Conservation (phyloP, 2,888 invertebrate genomes). For the Chydorus sphaericus region DNA sequence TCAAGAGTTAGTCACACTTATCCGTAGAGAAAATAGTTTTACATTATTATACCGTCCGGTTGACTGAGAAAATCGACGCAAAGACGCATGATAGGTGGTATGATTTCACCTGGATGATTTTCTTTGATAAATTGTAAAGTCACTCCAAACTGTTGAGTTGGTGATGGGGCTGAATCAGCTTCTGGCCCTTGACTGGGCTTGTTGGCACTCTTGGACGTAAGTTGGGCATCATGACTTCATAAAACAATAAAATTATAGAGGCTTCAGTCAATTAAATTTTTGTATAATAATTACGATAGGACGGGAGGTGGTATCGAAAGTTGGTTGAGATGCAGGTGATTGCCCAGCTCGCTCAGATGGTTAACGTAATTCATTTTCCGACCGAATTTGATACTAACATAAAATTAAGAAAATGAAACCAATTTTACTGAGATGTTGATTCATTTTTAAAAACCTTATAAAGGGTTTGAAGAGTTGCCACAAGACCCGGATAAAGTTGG, state of each 20-base stretch:
- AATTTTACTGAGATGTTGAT: background rate
- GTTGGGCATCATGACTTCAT: slow-evolving; percentile 57
- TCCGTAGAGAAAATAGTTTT: slow-evolving; percentile 32
- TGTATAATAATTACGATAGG: slow-evolving; percentile 53
- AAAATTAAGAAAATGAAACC: background rate
- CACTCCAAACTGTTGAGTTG: slow-evolving; percentile 90
- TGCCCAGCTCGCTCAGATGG: slow-evolving; percentile 78
- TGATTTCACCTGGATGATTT: slow-evolving; percentile 61
- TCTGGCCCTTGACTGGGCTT: slow-evolving; percentile 21
- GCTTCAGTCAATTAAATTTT: slow-evolving; percentile 29
- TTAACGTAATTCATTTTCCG: slow-evolving; percentile 95
- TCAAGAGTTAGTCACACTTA: background rate
- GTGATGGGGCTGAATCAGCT: slow-evolving; percentile 40
- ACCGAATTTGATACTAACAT: slow-evolving; percentile 84
- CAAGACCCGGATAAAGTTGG: slow-evolving; percentile 84
- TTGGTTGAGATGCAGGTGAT: slow-evolving; percentile 74
- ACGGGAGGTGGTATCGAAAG: slow-evolving; percentile 80
- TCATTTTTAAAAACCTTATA: slow-evolving; percentile 44
- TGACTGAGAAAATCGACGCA: slow-evolving; percentile 80
- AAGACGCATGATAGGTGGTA: slow-evolving; percentile 83
- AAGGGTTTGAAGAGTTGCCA: slow-evolving; percentile 92
- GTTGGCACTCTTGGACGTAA: slow-evolving; percentile 39
- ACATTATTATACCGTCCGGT: slow-evolving; percentile 54
- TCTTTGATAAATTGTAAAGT: slow-evolving; percentile 80
- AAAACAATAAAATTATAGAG: slow-evolving; percentile 11